Evolutionary conservation across 2,797 vertebrate genomes (phyloP), one percentile per base, ranked within the genome.

Genomic region (Cyprinella venusta): DNA sequence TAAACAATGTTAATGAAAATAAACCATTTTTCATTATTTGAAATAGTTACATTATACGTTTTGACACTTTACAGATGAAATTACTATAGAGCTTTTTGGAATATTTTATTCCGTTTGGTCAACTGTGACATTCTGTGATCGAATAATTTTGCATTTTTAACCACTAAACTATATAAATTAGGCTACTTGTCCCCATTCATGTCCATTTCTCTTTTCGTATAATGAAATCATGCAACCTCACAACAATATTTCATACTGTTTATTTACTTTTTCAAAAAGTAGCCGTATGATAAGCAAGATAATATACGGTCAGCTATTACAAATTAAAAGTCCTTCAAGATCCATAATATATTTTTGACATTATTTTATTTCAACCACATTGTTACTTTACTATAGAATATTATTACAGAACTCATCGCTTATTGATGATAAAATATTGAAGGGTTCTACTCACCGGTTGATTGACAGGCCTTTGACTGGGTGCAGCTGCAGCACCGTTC

Each of bases 361-460:
- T 21, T 21, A 6, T 40, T 38, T 74, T 8, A 38, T 56, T 56
- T 56, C 33, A 24, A 13, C 13, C 6, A 75, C 70, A 50, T 7
- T 21, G 16, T 30, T 12, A 33, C 24, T 30, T 63, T 30, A 26
- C 12, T 7, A 3, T 18, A 30, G 5, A 2, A 52, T 38, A 69
- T 79, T 19, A 65, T 78, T 48, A 24, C 12, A 45, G 8, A 72
- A 48, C 18, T 2, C 12, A 19, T 67, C 50, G 8, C 45, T 45
- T 45, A 33, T 2, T 59, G 67, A n/a, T 74, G 8, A 36, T 74
- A 8, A n/a, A 56, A 56, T 75, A 16, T 38, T 15, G 5, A 0
- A 56, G 24, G 50, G 3, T 59, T 88, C 30, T 91, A 94, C 94
- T 94, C 88, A 95, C 93, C 90, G 33, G 87, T 82, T 89, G 89